phyloP scores from a whole-genome alignment of 2,888 invertebrate genomes.

The Physocephala rufipes region DNA sequence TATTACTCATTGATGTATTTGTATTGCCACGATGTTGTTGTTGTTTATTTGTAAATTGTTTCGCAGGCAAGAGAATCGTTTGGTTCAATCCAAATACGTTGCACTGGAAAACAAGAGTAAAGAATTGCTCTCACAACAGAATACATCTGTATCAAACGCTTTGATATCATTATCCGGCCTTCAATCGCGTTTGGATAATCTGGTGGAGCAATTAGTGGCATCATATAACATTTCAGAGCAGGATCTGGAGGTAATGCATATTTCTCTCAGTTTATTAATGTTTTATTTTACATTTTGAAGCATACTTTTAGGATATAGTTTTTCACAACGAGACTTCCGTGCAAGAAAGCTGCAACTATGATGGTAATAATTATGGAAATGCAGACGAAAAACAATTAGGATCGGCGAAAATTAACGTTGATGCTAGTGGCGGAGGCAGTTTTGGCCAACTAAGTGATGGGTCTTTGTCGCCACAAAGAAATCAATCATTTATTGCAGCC shows the following conservation, averaged over 20 bases:
- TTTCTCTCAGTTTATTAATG: too few species aligned
- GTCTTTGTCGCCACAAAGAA: slow-evolving; percentile 71
- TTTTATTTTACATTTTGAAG: too few species aligned
- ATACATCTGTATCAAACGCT: slow-evolving; percentile 75
- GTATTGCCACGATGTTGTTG: background rate
- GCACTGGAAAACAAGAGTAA: slow-evolving; percentile 72
- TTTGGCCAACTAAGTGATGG: slow-evolving; percentile 58
- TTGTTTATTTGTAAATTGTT: background rate
- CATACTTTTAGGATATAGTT: slow-evolving; percentile 71
- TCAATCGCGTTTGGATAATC: slow-evolving; percentile 74
- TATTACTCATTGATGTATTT: slow-evolving; percentile 2
- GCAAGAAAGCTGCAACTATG: slow-evolving; percentile 79
- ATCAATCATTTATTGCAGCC: slow-evolving; percentile 76
- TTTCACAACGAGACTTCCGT: slow-evolving; percentile 82
- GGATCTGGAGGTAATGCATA: slow-evolving; percentile 70
- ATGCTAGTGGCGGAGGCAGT: background rate
- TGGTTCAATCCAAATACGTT: slow-evolving; percentile 73
- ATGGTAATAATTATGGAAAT: slow-evolving; percentile 69
- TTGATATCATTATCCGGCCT: slow-evolving; percentile 76
- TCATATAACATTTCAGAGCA: slow-evolving; percentile 80
- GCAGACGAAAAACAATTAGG: slow-evolving; percentile 15
- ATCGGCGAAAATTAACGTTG: slow-evolving; percentile 18
- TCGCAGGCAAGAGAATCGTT: slow-evolving; percentile 73
- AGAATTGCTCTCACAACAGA: slow-evolving; percentile 75
- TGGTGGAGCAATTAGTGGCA: slow-evolving; percentile 76